Percentiles rank a stretch among this genome's conserved stretches.
phyloP scores from a whole-genome alignment of 2,113 vertebrate genomes.

The Chinchilla lanigera region DNA sequence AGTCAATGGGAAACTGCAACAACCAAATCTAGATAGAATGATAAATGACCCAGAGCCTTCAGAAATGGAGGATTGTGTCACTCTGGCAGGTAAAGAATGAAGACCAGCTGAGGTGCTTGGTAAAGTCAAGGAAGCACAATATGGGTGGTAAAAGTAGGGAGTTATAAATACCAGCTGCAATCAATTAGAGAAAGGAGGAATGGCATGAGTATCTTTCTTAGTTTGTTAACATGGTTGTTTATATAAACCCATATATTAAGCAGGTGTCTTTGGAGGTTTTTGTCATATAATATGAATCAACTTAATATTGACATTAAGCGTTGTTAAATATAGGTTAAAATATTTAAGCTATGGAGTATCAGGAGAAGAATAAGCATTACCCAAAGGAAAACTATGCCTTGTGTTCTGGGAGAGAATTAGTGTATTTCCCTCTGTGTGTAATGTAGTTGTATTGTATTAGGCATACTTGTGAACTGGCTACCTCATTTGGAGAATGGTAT shows the following conservation, averaged over 20 bases:
- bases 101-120: not conserved
- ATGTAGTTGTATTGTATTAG: not conserved
- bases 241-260: not conserved
- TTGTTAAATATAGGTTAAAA: not conserved
- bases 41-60: not conserved
- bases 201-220: not conserved
- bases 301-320: not conserved
- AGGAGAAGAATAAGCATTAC: not conserved
- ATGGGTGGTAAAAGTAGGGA: not conserved
- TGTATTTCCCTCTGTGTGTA: not conserved
- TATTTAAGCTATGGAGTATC: not conserved
- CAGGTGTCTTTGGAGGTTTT: too few species aligned
- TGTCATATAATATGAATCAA: not conserved
- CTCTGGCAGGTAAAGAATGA: not conserved
- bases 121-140: not conserved
- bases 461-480: not conserved
- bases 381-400: not conserved
- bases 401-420: not conserved
- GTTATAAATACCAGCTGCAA: not conserved
- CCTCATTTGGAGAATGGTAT: not conserved
- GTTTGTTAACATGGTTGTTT: not conserved
- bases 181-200: not conserved
- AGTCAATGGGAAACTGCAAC: not conserved
- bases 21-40: not conserved
- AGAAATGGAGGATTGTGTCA: not conserved